phyloP scores from a whole-genome alignment of 2,888 invertebrate species.

The Cheilosia vernalis region DNA sequence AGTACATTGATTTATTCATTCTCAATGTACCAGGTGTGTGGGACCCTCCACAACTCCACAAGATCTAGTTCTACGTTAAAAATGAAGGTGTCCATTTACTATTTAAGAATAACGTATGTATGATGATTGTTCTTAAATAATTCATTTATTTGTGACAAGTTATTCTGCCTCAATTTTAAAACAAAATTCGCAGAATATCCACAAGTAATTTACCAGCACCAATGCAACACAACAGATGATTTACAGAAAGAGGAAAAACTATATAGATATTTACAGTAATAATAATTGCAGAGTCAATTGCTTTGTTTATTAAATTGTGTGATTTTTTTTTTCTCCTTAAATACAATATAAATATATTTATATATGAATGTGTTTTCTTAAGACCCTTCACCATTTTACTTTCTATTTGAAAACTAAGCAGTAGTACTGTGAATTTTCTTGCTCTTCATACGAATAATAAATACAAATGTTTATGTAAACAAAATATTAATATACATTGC shows the following conservation, averaged over 20 bases:
- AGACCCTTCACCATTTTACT: constrained; percentile 35
- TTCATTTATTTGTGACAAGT: too few species aligned
- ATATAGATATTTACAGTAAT: constrained; percentile 51
- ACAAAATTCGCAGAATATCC: too few species aligned
- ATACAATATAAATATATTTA: constrained; percentile 57
- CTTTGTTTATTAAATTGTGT: constrained; percentile 39
- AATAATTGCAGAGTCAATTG: constrained; percentile 13
- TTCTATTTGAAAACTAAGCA: constrained; percentile 30
- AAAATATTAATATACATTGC: constrained; percentile 19
- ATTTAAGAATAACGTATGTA: too few species aligned
- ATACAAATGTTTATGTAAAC: constrained; percentile 38
- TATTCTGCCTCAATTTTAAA: too few species aligned
- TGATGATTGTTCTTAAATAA: too few species aligned
- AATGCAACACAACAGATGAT: not conserved
- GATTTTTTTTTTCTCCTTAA: not conserved
- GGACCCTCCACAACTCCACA: too few species aligned
- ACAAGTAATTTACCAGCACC: too few species aligned
- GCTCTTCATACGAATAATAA: constrained; percentile 60
- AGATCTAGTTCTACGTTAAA: too few species aligned
- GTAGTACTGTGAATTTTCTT: constrained; percentile 13
- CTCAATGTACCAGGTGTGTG: too few species aligned
- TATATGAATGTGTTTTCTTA: constrained; percentile 28
- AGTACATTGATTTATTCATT: too few species aligned
- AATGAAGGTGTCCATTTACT: too few species aligned
- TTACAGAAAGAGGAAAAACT: constrained; percentile 23